These are phyloP conservation scores for Hypolimnas misippus DNA, from an alignment of 2,888 invertebrate genomes.

Conservation along the genomic window DNA sequence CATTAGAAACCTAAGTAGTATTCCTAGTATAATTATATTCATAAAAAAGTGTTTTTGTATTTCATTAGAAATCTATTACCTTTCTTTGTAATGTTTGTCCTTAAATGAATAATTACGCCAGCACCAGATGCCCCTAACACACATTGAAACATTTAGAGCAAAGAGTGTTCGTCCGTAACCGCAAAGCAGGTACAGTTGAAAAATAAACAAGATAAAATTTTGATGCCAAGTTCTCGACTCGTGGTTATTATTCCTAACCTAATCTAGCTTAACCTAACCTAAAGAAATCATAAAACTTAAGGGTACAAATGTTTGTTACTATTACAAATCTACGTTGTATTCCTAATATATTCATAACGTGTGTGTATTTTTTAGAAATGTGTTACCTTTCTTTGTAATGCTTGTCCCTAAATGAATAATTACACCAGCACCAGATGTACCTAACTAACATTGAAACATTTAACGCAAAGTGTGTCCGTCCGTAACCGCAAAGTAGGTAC, in stretches of 20 bases:
- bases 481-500: constrained; percentile 9
- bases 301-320: too few species aligned
- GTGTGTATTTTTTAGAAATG: neutral
- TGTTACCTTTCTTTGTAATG: neutral
- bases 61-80: neutral
- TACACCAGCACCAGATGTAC: neutral
- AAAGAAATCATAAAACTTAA: too few species aligned
- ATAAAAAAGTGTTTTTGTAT: too few species aligned
- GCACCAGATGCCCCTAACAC: neutral
- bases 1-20: too few species aligned
- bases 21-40: too few species aligned
- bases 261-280: too few species aligned
- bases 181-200: constrained; percentile 14
- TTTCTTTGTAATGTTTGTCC: neutral
- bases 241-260: constrained; percentile 31
- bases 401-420: neutral
- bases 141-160: constrained; percentile 1
- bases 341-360: too few species aligned
- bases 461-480: neutral
- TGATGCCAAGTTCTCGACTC: constrained; percentile 21
- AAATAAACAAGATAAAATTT: constrained; percentile 28
- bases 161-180: neutral
- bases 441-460: neutral
- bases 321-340: too few species aligned
- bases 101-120: neutral